A percentile compares a stretch with the other conserved stretches of the same genome.
Evolutionary conservation across 2,888 invertebrate genomes (phyloP).

Genomic region (Calameuta idolon): DNA sequence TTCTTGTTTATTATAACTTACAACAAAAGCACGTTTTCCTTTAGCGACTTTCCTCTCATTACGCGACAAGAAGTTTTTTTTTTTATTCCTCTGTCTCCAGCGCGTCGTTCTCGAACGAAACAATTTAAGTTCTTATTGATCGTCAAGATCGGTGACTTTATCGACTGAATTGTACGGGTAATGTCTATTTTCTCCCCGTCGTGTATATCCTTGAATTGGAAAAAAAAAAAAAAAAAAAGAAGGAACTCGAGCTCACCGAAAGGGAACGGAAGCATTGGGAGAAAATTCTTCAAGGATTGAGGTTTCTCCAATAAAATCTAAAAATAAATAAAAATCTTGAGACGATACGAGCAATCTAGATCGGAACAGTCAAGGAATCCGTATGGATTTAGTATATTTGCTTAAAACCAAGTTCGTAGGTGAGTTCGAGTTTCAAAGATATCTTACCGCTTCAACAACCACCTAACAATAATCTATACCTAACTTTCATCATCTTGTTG

Average conservation of each 20-base stretch:
- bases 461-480: slow-evolving; percentile 41
- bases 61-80: neutral
- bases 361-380: neutral
- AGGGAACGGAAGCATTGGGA: neutral
- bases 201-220: neutral
- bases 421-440: slow-evolving; percentile 33
- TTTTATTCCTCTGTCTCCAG: neutral
- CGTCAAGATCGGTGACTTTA: neutral
- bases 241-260: too few relatives aligned
- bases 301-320: neutral
- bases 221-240: too few relatives aligned
- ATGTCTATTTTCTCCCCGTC: neutral
- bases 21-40: neutral
- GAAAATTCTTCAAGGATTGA: neutral
- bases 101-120: neutral
- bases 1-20: neutral
- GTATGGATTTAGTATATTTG: neutral
- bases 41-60: neutral
- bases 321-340: neutral
- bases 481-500: slow-evolving; percentile 19
- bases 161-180: neutral
- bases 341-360: neutral
- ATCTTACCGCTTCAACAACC: slow-evolving; percentile 39
- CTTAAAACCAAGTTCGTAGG: slow-evolving; percentile 21
- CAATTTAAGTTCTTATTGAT: neutral